Base-by-base conservation (phyloP, 2,797 vertebrate species). In the Nothura maculosa region DNA sequence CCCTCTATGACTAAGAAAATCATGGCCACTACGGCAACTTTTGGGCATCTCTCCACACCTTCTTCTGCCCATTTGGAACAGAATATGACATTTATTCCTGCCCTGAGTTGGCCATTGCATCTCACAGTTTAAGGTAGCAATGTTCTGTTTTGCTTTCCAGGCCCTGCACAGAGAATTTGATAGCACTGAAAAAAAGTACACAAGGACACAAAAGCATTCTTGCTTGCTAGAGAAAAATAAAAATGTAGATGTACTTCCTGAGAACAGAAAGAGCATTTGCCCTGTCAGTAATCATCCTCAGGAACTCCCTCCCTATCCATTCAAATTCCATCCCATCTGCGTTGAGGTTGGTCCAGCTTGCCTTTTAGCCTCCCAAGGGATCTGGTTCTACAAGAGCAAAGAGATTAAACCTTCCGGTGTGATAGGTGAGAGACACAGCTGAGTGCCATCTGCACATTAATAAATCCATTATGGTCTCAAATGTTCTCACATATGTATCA, bases 331-430 rank as follows among this genome's bases (percentile, higher is more conserved):
- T 61, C 93, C 89, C 60, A 73, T 86, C 58, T 85, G 61, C 70
- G 24, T 19, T 94, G 75, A 95, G 78, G n/a, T 85, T 58, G 25
- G 55, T 94, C 72, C 86, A 92, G 18, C 69, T 87, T 83, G 84
- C 47, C 30, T 93, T 90, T 95, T 73, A 94, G 76, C 50, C 9
- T 90, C 76, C 61, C n/a, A 66, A 62, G 54, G 25, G 43, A 55
- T 57, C 66, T 87, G 60, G 43, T 85, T 94, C 79, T 79, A 87
- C 43, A 87, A 76, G 50, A 92, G 81, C 50, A 75, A 68, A 79
- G 62, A 81, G 62, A 77, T 80, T 60, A 72, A 92, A 78, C 58
- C 50, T 94, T 90, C 69, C 0, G 0, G 66, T 52, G 43, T 54
- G 66, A 73, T 19, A 68, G 48, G 24, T 83, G 52, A 85, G 38